Evolutionary conservation across 2,797 vertebrate species (phyloP), one percentile per base, ranked within the genome.

Genomic region (Anabas testudineus): DNA sequence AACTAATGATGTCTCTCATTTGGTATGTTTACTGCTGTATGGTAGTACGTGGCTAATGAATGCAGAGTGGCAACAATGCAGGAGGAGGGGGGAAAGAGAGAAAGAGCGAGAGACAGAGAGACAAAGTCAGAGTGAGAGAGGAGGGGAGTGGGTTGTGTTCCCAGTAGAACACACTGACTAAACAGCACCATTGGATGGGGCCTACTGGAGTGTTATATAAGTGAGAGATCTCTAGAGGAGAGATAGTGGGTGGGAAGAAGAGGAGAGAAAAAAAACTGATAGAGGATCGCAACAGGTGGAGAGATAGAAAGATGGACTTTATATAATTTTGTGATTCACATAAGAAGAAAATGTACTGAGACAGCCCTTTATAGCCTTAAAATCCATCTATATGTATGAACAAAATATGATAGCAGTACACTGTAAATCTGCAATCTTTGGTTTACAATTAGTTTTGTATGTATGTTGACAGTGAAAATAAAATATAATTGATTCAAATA

Each of bases 31-130:
- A 81, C 79, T 61, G 85, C 81, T 75, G 67, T 77, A 78, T 57
- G 78, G 80, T 81, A 53, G 83, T 80, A 88, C 71, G 76, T 91
- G 87, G 67, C 83, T 91, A 90, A 92, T 90, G 87, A 91, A 90
- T 91, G 86, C 90, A 88, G 86, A 75, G 72, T 67, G 72, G 80
- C 69, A 83, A 87, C 81, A 88, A 87, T 77, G 79, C 67, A 56
- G 34, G 55, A 76, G 73, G 76, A 59, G 80, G 73, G 53, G 77
- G 64, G 41, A 19, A 16, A 32, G 26, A 55, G 58, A 51, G 37
- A 51, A 48, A 68, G 26, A 76, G 46, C 43, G 19, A 51, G 55
- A 66, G 78, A 88, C 43, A 63, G 22, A 57, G 68, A 83, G 22
- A 57, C 68, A 83, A 65, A 74, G 81, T 81, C 76, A 52, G 69